These are phyloP conservation scores for Nanger granti DNA, from an alignment of 2,113 vertebrate species.

Conservation along the genomic window DNA sequence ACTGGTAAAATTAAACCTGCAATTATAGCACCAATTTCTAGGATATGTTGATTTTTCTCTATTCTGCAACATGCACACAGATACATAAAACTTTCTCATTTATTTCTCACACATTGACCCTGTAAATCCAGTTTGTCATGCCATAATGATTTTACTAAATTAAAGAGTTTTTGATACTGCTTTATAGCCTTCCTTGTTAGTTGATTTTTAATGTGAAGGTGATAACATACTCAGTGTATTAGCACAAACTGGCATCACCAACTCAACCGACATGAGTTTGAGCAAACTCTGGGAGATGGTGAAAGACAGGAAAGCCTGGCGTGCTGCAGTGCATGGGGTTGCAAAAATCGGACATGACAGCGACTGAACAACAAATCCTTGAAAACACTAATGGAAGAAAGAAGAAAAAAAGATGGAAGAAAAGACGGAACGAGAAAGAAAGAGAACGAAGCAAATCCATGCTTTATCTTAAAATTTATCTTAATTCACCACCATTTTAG, in stretches of 20 bases:
- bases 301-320: not conserved
- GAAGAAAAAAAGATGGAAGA: not conserved
- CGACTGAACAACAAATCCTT: not conserved
- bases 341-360: not conserved
- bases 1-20: constrained; percentile 63
- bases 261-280: not conserved
- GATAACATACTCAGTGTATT: not conserved
- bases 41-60: constrained; percentile 71
- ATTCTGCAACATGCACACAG: constrained; percentile 57
- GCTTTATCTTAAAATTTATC: not conserved
- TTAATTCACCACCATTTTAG: not conserved
- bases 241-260: not conserved
- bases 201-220: not conserved
- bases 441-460: not conserved
- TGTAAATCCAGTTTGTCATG: not conserved
- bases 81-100: constrained; percentile 47
- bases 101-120: not conserved
- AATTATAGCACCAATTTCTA: constrained; percentile 69
- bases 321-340: not conserved
- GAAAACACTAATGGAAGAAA: not conserved
- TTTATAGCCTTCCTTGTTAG: not conserved
- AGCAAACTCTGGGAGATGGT: not conserved
- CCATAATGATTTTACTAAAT: not conserved
- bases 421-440: not conserved
- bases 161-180: not conserved